Evolutionary conservation across 2,888 invertebrate species (phyloP).

Genomic region (Acleris holmiana): DNA sequence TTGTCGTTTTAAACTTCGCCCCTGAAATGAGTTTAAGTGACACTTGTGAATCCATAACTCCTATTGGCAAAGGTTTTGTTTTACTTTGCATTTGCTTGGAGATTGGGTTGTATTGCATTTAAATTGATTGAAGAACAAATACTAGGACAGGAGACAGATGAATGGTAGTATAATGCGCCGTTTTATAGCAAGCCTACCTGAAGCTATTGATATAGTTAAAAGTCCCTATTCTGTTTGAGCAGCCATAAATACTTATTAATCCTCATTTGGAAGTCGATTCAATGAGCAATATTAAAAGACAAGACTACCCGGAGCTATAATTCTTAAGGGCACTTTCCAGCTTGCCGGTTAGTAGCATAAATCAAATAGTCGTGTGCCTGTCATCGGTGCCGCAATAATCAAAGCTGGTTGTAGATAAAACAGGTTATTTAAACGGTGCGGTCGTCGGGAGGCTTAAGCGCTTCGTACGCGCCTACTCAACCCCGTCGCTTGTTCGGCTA

Average conservation of each 20-base stretch:
- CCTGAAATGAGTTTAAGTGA: constrained; percentile 60
- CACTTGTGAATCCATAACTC: constrained; percentile 40
- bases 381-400: constrained; percentile 66
- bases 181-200: constrained; percentile 32
- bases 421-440: constrained; percentile 61
- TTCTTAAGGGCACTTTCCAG: constrained; percentile 59
- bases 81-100: constrained; percentile 28
- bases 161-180: constrained; percentile 50
- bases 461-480: constrained; percentile 55
- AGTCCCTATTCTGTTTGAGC: constrained; percentile 56
- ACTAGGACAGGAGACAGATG: constrained; percentile 55
- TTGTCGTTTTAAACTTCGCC: constrained; percentile 72
- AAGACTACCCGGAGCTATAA: constrained; percentile 57
- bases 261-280: constrained; percentile 71
- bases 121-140: constrained; percentile 60
- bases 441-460: constrained; percentile 50
- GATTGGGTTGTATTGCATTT: constrained; percentile 36
- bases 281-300: constrained; percentile 70
- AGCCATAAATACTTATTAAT: constrained; percentile 73
- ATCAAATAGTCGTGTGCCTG: constrained; percentile 74
- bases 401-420: constrained; percentile 62
- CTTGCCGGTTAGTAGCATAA: constrained; percentile 64
- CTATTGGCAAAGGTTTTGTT: constrained; percentile 33
- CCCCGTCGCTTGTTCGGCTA: constrained; percentile 51
- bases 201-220: constrained; percentile 46